Percentiles rank a stretch among this genome's conserved stretches.
Evolutionary conservation across 2,113 vertebrate species (phyloP).

Genomic region (Oceanites oceanicus): DNA sequence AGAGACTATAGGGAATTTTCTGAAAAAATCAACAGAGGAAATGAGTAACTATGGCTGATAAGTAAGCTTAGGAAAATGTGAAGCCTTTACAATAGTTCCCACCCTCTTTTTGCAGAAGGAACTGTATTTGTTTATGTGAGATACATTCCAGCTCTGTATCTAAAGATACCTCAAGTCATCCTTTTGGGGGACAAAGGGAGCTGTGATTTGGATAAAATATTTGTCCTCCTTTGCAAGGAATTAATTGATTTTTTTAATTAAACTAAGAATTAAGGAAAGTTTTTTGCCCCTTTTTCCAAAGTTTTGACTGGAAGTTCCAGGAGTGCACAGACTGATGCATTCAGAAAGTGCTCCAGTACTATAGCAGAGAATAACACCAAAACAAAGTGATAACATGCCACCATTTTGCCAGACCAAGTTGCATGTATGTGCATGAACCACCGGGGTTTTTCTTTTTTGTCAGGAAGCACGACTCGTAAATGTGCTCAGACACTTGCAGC

Average conservation of each 20-base stretch:
- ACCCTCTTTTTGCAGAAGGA: not conserved
- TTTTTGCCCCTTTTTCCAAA: not conserved
- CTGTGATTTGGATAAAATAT: not conserved
- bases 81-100: not conserved
- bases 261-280: not conserved
- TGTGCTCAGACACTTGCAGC: not conserved
- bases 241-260: not conserved
- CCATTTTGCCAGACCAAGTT: not conserved
- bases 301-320: not conserved
- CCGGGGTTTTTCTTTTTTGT: not conserved
- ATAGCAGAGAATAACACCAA: not conserved
- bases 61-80: not conserved
- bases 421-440: not conserved
- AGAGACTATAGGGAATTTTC: not conserved
- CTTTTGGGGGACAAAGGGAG: accelerated
- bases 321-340: not conserved
- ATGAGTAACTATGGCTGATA: not conserved
- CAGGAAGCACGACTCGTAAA: not conserved
- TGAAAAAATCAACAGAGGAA: not conserved
- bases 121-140: not conserved
- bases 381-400: not conserved
- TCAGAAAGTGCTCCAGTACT: not conserved
- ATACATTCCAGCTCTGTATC: not conserved
- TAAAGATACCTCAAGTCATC: not conserved
- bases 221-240: not conserved